Base-by-base conservation (phyloP, 1,140 invertebrate species). In the Mycetomoellerius zeteki region DNA sequence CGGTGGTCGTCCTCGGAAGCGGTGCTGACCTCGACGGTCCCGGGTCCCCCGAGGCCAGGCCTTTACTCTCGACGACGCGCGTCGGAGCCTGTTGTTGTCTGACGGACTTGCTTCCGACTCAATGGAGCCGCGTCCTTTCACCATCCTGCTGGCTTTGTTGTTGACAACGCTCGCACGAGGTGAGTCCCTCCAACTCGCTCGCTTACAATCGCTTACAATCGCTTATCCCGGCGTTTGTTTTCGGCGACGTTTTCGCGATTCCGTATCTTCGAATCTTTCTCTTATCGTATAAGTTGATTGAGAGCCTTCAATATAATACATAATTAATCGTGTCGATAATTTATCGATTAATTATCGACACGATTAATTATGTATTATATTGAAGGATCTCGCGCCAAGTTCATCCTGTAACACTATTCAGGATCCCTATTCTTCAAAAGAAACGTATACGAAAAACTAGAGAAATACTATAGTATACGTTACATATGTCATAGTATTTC, bases 121-220 rank as follows among this genome's bases (percentile, higher is more conserved):
- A 87, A 93, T 93, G 92, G 92, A 93, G 91, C 89, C 85, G 89
- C 91, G 85, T 88, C 84, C 78, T 82, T 86, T 89, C 43, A 69
- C 88, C 72, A 69, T 92, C 86, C 77, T 76, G 47, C 77, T 92
- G 90, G 78, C 87, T 92, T 90, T 92, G 78, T 92, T 93, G 88
- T 92, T 93, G 89, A 92, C 92, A 88, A 76, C 90, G 77, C 85
- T 93, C 73, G 64, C 76, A 82, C 86, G 69, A 56, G 88, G 92
- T 93, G 64, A 90, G 89, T 89, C 8, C 16, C 0, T 27, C 6
- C 4, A 8, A 37, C 33, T 37, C 6, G 33, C 33, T 37, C 33
- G 33, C 33, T 8, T 37, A 37, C 7, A 8, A 0, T n/a, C n/a
- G n/a, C n/a, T n/a, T n/a, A n/a, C n/a, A 30, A 0, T 56, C 47